Percentiles rank a stretch among this genome's conserved stretches.
Evolutionary conservation across 2,888 invertebrate species (phyloP).

Genomic region (Vesta saturnalis): DNA sequence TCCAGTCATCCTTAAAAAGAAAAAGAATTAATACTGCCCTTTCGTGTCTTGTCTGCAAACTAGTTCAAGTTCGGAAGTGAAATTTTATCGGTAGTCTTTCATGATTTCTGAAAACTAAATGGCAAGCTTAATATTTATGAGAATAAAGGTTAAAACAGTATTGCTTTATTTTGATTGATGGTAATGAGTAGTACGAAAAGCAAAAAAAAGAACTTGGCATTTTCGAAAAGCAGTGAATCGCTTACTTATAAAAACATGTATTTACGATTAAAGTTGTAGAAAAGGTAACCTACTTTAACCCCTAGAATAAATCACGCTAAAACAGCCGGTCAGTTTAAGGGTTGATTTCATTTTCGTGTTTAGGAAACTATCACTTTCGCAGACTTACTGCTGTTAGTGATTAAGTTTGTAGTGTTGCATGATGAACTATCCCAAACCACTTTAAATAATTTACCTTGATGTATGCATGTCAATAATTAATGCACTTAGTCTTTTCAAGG

Average conservation of each 20-base stretch:
- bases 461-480: constrained; percentile 12
- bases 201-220: too few species aligned
- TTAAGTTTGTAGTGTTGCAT: constrained; percentile 32
- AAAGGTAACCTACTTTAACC: constrained; percentile 46
- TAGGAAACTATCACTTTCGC: constrained; percentile 20
- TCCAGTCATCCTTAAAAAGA: constrained; percentile 66
- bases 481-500: neutral
- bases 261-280: constrained; percentile 42
- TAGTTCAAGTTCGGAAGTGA: constrained; percentile 9
- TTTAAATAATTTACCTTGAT: constrained; percentile 23
- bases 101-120: too few species aligned
- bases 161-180: neutral
- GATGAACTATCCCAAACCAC: constrained; percentile 19
- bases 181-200: neutral
- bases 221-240: too few species aligned
- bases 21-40: constrained; percentile 11
- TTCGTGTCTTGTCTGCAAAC: neutral
- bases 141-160: constrained; percentile 13
- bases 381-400: constrained; percentile 29
- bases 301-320: constrained; percentile 44
- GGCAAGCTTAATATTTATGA: too few species aligned
- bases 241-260: constrained; percentile 29
- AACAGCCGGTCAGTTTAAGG: constrained; percentile 35
- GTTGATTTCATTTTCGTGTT: constrained; percentile 25
- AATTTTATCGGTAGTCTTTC: constrained; percentile 18